Evolutionary conservation across 2,888 invertebrate species (phyloP).

Genomic region (Willowsia nigromaculata): DNA sequence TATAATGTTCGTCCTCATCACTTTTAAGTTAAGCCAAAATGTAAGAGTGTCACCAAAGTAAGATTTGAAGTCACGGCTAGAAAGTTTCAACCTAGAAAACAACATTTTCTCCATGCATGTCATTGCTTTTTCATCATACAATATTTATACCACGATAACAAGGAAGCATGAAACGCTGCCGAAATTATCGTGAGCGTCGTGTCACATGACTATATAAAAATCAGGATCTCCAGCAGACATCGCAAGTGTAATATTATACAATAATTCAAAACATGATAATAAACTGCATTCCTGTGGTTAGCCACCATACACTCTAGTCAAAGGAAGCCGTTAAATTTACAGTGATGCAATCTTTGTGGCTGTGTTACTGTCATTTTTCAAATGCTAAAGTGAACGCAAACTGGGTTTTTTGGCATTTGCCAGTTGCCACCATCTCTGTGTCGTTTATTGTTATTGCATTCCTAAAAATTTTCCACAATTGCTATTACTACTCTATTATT

Average conservation of each 20-base stretch:
- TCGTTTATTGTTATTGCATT: slow-evolving; percentile 8
- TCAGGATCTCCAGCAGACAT: background rate
- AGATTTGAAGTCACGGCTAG: background rate
- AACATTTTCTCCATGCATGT: too few relatives aligned
- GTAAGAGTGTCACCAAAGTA: background rate
- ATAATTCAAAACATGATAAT: slow-evolving; percentile 11
- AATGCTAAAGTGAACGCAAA: background rate
- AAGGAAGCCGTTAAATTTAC: background rate
- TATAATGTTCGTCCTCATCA: too few relatives aligned
- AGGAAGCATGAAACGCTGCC: background rate
- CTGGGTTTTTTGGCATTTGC: background rate
- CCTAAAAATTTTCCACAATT: background rate
- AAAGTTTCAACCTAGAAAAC: background rate
- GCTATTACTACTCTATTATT: background rate
- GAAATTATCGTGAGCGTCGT: background rate
- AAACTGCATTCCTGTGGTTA: slow-evolving; percentile 29
- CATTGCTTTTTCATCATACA: background rate
- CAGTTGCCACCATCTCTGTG: background rate
- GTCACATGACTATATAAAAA: too few relatives aligned
- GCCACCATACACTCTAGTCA: background rate
- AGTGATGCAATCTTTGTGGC: background rate
- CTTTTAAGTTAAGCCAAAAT: background rate
- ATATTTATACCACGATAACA: background rate
- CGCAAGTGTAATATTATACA: background rate
- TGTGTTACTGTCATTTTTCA: background rate